phyloP scores from a whole-genome alignment of 1,140 invertebrate genomes.

The Maconellicoccus hirsutus region DNA sequence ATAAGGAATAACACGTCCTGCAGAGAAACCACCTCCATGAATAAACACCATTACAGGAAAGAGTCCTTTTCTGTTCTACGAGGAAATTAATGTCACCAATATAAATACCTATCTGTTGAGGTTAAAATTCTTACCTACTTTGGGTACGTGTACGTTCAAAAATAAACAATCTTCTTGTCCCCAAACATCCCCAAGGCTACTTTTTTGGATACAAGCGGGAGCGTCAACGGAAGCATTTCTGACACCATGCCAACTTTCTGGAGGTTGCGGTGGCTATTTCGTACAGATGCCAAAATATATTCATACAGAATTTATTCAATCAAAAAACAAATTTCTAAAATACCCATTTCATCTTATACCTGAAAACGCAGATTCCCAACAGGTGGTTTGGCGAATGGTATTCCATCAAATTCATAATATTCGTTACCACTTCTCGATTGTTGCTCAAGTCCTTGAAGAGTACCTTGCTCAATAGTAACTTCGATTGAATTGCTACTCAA shows the following conservation, averaged over 20 bases:
- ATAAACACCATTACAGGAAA: constrained; percentile 48
- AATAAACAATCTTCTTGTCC: constrained; percentile 63
- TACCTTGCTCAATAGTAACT: constrained; percentile 19
- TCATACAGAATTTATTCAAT: too few species aligned
- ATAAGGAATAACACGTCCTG: constrained; percentile 35
- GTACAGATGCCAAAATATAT: too few species aligned
- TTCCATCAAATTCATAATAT: constrained; percentile 23
- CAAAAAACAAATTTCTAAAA: too few species aligned
- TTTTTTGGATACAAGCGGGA: not conserved
- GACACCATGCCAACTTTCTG: constrained; percentile 38
- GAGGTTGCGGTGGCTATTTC: constrained; percentile 37
- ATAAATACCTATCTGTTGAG: too few species aligned
- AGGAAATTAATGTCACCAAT: too few species aligned
- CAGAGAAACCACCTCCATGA: constrained; percentile 47
- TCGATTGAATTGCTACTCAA: not conserved
- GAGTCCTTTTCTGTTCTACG: not conserved
- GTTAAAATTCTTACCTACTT: constrained; percentile 24
- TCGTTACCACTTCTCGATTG: constrained; percentile 7
- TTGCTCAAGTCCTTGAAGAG: not conserved
- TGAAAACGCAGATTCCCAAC: constrained; percentile 25
- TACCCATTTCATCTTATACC: constrained; percentile 22
- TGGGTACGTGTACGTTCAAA: constrained; percentile 65
- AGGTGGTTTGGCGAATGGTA: constrained; percentile 27
- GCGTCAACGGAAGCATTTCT: not conserved
- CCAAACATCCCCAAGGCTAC: constrained; percentile 36